Percentiles rank a stretch among this genome's conserved stretches.
These are phyloP conservation scores for Berghia stephanieae DNA, from an alignment of 1,140 invertebrate genomes.

Conservation along the genomic window DNA sequence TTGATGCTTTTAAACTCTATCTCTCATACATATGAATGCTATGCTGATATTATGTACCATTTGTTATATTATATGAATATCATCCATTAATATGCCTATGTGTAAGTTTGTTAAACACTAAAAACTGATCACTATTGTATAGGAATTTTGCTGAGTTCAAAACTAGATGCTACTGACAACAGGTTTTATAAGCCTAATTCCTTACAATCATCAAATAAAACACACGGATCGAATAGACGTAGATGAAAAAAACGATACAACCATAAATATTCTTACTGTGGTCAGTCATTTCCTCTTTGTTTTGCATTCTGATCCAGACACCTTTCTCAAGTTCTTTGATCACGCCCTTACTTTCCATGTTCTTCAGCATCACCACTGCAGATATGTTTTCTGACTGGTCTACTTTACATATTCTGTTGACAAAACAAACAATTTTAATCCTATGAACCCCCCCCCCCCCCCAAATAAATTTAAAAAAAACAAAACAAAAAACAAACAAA, in stretches of 20 bases:
- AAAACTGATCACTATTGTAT: neutral
- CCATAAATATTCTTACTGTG: constrained; percentile 33
- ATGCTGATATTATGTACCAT: no score
- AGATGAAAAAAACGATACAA: neutral
- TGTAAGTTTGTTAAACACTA: no score
- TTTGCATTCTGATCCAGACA: constrained; percentile 55
- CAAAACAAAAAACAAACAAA: no score
- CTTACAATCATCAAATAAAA: neutral
- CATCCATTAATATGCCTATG: no score
- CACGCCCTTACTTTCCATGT: constrained; percentile 49
- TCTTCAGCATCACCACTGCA: constrained; percentile 53
- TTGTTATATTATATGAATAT: no score
- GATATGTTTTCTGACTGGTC: constrained; percentile 50
- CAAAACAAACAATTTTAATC: neutral
- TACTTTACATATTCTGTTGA: constrained; percentile 48
- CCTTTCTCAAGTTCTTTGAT: constrained; percentile 53
- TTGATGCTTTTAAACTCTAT: no score
- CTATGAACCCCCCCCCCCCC: no score
- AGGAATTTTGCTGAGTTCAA: neutral
- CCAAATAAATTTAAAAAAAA: no score
- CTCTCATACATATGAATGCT: no score
- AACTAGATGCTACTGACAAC: neutral
- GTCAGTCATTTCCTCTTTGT: constrained; percentile 33
- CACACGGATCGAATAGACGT: neutral
- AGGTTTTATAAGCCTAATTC: no score